These are phyloP conservation scores for Neopelma chrysocephalum DNA, from an alignment of 2,797 vertebrate species.

Conservation along the genomic window DNA sequence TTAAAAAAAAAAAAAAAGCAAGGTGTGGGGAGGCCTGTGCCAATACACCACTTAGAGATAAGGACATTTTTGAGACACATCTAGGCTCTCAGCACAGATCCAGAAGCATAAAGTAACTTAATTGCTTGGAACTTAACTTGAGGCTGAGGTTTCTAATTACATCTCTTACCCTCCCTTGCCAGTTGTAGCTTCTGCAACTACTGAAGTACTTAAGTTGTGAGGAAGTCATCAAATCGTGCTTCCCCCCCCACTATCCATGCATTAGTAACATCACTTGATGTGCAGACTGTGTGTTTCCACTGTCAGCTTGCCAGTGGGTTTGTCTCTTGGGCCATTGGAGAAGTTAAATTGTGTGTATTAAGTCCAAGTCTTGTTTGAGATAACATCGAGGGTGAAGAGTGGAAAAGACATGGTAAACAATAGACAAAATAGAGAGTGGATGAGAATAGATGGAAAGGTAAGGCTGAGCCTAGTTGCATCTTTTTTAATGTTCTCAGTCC, in stretches of 20 bases:
- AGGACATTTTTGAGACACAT: not conserved
- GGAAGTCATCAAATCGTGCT: not conserved
- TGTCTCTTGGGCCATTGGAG: not conserved
- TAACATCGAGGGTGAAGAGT: conserved; percentile 52
- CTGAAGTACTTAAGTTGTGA: not conserved
- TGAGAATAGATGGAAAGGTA: conserved; percentile 65
- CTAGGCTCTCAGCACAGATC: not conserved
- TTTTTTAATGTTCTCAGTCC: not conserved
- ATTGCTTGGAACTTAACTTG: conserved; percentile 2
- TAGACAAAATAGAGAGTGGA: conserved; percentile 53
- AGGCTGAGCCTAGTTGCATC: conserved; percentile 16
- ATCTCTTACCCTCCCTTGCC: not conserved
- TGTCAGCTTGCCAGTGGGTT: not conserved
- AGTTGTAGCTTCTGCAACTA: conserved; percentile 12
- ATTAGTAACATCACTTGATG: not conserved
- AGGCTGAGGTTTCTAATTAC: conserved; percentile 30
- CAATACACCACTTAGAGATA: not conserved
- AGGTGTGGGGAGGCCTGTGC: not conserved
- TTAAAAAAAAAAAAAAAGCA: not conserved
- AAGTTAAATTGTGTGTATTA: conserved; percentile 27
- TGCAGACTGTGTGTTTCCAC: not conserved
- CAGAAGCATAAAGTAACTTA: conserved; percentile 11
- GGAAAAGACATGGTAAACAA: conserved; percentile 58
- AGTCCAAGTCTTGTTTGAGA: conserved; percentile 46
- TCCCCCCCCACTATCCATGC: not conserved